Evolutionary conservation across 2,888 invertebrate species (phyloP), one percentile per base, ranked within the genome.

Genomic region (Candidula unifasciata): DNA sequence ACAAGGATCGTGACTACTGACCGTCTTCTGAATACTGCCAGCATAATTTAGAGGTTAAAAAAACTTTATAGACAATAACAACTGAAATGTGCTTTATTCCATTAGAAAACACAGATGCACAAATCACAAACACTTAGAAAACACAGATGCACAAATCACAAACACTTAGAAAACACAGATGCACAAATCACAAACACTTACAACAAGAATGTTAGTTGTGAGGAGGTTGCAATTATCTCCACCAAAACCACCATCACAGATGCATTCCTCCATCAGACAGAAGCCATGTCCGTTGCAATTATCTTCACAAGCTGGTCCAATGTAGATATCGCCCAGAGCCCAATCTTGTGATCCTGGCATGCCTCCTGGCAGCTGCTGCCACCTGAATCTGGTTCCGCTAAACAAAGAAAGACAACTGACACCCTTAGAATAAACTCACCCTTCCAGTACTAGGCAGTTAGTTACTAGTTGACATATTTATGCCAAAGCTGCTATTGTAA

Each of bases 241-340:
- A 8, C 85, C 84, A 82, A 91, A 92, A 37, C 90, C 91, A 5
- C 86, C 86, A 86, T 93, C 92, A 90, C 93, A 93, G 37, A 83
- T 71, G 86, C 92, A 92, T 73, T 82, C 78, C 80, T 91, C 90
- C 82, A 86, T 89, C 30, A 90, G 84, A 88, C 94, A 94, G 80
- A 88, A 87, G 24, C 94, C 94, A 87, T 93, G 93, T 0, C 94
- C 94, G 85, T 91, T 89, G 87, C 94, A 94, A 84, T 92, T 86
- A 60, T 90, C 89, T 0, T 87, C 86, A 88, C 94, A 94, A 2
- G 92, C 90, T 8, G 91, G 92, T 8, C 94, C 94, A 44, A 94
- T 92, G 87, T 94, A 94, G 64, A 94, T 89, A 86, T 93, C 92
- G 52, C 90, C 91, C 5, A 94, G 83, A 24, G 92, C 94, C 93